Percentiles rank a stretch among this genome's conserved stretches.
These are phyloP conservation scores for Puntigrus tetrazona DNA, from an alignment of 2,113 vertebrate species.

Conservation along the genomic window DNA sequence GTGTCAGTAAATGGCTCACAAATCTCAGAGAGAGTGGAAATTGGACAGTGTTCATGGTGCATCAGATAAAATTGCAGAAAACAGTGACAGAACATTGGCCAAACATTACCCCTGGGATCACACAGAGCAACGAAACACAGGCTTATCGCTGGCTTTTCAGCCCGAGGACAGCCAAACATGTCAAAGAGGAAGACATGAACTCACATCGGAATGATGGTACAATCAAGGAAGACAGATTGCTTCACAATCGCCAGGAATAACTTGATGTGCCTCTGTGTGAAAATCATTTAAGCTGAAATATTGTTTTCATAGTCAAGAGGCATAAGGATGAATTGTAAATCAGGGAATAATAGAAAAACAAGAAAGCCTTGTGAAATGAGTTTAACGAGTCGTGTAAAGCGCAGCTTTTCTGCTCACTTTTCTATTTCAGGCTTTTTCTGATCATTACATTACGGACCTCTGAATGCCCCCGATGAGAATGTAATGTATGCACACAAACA, in stretches of 20 bases:
- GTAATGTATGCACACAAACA: constrained; percentile 11
- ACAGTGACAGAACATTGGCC: constrained; percentile 32
- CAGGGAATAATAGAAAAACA: constrained; percentile 36
- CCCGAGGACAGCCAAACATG: constrained; percentile 31
- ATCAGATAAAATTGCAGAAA: constrained; percentile 34
- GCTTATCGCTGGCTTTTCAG: constrained; percentile 23
- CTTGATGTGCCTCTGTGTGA: constrained; percentile 10
- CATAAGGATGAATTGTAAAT: constrained; percentile 25
- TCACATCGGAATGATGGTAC: constrained; percentile 38
- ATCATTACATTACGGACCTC: constrained; percentile 9
- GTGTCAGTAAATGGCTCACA: constrained; percentile 18
- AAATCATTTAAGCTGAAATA: constrained; percentile 34
- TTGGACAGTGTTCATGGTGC: constrained; percentile 18
- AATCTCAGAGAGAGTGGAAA: constrained; percentile 19
- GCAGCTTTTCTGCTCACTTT: constrained; percentile 22
- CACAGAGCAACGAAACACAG: background rate
- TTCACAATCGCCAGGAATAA: constrained; percentile 24
- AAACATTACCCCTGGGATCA: constrained; percentile 37
- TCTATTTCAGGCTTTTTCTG: constrained; percentile 17
- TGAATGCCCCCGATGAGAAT: constrained; percentile 14
- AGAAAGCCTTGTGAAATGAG: background rate
- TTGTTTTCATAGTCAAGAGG: constrained; percentile 20
- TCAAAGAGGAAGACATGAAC: constrained; percentile 25
- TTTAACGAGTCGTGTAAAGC: constrained; percentile 19
- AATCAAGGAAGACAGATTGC: constrained; percentile 28